Base-by-base conservation (phyloP, 1,140 invertebrate genomes). In the Rhynchophorus ferrugineus region DNA sequence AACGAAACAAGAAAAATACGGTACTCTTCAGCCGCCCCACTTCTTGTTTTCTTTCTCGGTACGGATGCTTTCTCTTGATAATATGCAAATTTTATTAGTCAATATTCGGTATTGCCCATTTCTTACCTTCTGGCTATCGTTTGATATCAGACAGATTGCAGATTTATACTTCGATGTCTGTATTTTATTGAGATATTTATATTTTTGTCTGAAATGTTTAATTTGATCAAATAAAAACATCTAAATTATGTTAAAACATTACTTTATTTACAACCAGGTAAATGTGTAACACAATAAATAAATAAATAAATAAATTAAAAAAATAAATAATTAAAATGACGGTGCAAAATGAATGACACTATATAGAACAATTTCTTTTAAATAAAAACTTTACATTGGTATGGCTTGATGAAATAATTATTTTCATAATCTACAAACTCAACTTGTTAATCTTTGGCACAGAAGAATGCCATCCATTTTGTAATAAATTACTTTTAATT, bases 241-340 rank as follows among this genome's bases (percentile, higher is more conserved):
- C n/a, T n/a, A n/a, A n/a, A n/a, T n/a, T n/a, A 1, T 29, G 9
- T 24, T 33, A 21, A 41, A 41, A 19, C n/a, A 16, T 41, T n/a
- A 41, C 7, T 41, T 41, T 41, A 41, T 41, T 41, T 41, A 41
- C 38, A 41, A 17, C 43, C 14, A n/a, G 21, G 9, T 44, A 29
- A 11, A 29, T 44, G n/a, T 14, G 8, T n/a, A 35, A n/a, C 16
- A 21, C 20, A 49, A 49, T 49, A 49, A 49, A 49, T 49, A 49
- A 49, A 49, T 49, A 49, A 49, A 49, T 49, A 39, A 41, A 49
- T 39, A 39, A 49, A 41, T 39, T 14, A 39, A 11, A 18, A 14
- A 17, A 38, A 47, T 21, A 20, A 19, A 42, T 42, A 42, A 42
- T n/a, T 22, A 42, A 2, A 22, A 19, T 14, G 13, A n/a, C 9